Base-by-base conservation (phyloP, 2,113 vertebrate species). In the Entomyzon cyanotis region DNA sequence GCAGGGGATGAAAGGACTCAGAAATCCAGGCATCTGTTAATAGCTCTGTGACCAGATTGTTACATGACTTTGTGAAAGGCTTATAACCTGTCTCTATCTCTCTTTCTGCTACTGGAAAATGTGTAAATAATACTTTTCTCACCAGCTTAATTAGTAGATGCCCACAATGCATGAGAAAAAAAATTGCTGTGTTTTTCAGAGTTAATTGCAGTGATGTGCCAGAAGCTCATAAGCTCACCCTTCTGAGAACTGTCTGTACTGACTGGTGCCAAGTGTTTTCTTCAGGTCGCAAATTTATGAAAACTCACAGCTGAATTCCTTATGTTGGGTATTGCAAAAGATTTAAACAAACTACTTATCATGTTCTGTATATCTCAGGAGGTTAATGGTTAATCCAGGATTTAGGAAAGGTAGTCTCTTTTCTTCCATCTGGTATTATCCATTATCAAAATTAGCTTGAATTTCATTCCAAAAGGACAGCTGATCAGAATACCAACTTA, bases 121-220 rank as follows among this genome's bases (percentile, higher is more conserved):
- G 2, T 68, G 62, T 89, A 82, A 94, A 87, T 87, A 96, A 82
- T 91, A 21, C 70, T 87, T 85, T 65, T 89, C 78, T 95, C 63
- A 77, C 75, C 49, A 39, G 67, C 50, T 89, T 94, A 85, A 87
- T 96, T 95, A 90, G 55, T 79, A 84, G 59, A 79, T 91, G 84
- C 41, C 59, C 84, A 93, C 63, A 91, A 92, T 83, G 63, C 33
- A 31, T 3, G 39, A 60, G 27, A 37, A 42, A 63, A 87, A 65
- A 52, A 28, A 7, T 6, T 28, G 55, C 59, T 47, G 18, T 68
- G 30, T 93, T 90, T 88, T 79, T 78, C 55, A 52, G 53, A 71
- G 55, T 83, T 91, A 90, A 83, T 90, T 93, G 85, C 78, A 77
- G 70, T 47, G 67, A 69, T 83, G 67, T 73, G 73, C 69, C 64